These are phyloP conservation scores for Chesias legatella DNA, from an alignment of 2,888 invertebrate species.

Conservation along the genomic window DNA sequence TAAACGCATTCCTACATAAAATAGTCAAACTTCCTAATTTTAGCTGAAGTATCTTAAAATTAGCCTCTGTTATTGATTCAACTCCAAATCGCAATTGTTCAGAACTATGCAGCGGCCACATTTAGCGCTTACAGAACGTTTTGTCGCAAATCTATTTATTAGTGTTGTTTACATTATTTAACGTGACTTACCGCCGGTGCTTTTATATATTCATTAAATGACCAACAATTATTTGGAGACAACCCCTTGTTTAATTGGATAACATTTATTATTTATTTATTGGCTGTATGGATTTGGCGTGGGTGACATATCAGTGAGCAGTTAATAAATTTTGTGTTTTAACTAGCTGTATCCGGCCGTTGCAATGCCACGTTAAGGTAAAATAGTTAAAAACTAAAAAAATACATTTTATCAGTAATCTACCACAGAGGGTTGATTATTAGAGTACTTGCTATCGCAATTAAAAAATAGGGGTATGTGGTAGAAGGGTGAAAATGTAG, in stretches of 20 bases:
- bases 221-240: constrained; percentile 22
- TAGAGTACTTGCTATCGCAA: too few relatives aligned
- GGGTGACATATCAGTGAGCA: too few relatives aligned
- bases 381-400: too few relatives aligned
- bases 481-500: too few relatives aligned
- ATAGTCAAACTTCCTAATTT: constrained; percentile 1
- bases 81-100: constrained; percentile 7
- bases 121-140: constrained; percentile 17
- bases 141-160: constrained; percentile 14
- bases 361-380: too few relatives aligned
- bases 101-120: constrained; percentile 20
- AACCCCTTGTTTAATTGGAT: constrained; percentile 19
- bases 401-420: too few relatives aligned
- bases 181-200: constrained; percentile 11
- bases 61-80: constrained; percentile 10
- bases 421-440: too few relatives aligned
- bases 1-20: neutral
- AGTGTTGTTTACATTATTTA: constrained; percentile 27
- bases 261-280: constrained; percentile 16
- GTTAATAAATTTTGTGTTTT: too few relatives aligned
- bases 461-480: too few relatives aligned
- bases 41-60: constrained; percentile 11
- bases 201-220: constrained; percentile 31
- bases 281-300: constrained; percentile 8
- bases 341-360: too few relatives aligned